These are phyloP conservation scores for Virgularia gustaviana DNA, from an alignment of 92 coral and sea anemone genomes.

Conservation along the genomic window DNA sequence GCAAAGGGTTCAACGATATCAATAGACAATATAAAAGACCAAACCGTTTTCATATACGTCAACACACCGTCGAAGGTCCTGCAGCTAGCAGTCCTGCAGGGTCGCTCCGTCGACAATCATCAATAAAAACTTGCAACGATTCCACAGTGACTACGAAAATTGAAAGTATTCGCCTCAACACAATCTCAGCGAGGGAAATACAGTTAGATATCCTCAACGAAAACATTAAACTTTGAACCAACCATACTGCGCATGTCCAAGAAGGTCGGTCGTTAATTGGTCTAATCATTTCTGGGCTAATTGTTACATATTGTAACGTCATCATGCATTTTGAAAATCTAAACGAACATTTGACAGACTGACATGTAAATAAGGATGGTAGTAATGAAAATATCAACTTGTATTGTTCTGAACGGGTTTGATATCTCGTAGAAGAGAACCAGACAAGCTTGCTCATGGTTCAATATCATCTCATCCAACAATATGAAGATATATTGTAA, in stretches of 20 bases:
- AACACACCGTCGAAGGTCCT: slow-evolving; percentile 8
- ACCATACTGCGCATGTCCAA: no score
- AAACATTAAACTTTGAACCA: no score
- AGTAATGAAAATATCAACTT: no score
- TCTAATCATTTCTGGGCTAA: no score
- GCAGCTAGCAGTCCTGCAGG: neutral
- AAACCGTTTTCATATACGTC: slow-evolving; percentile 3
- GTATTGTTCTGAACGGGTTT: no score
- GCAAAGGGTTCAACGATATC: slow-evolving; percentile 30
- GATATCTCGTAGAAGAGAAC: no score
- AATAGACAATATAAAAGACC: slow-evolving; percentile 19
- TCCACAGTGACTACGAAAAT: neutral
- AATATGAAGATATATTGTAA: neutral
- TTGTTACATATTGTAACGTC: no score
- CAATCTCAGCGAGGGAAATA: neutral
- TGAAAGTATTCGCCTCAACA: slow-evolving; percentile 22
- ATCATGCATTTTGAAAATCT: no score
- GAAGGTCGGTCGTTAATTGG: no score
- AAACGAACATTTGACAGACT: no score
- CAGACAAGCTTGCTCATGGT: no score
- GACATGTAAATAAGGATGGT: no score
- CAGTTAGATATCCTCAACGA: neutral
- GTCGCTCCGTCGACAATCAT: neutral
- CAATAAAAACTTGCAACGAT: neutral
- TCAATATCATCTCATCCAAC: neutral